Conservation (phyloP, 2,797 vertebrate genomes). For the Rallus crepitans region DNA sequence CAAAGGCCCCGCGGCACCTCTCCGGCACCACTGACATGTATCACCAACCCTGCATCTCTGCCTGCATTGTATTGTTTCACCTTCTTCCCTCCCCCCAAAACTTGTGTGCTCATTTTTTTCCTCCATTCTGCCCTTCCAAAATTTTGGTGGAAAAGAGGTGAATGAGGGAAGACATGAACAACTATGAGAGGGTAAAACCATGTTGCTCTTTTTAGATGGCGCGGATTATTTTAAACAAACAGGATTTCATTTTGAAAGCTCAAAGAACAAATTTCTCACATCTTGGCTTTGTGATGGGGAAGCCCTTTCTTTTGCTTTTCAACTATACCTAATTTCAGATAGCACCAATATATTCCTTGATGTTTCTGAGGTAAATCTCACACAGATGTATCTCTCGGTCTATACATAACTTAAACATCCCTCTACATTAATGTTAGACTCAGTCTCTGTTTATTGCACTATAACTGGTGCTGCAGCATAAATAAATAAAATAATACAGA, state of each 20-base stretch:
- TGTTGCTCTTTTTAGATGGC: background rate
- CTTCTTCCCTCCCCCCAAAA: background rate
- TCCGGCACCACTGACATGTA: accelerated
- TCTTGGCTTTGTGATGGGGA: background rate
- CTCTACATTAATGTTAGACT: background rate
- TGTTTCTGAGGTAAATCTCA: background rate
- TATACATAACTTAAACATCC: background rate
- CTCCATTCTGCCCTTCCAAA: background rate
- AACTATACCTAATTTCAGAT: background rate
- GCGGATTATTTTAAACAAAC: background rate
- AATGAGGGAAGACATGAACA: background rate
- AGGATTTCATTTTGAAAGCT: background rate
- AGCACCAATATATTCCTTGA: background rate
- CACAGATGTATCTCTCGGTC: background rate
- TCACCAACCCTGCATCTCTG: accelerated
- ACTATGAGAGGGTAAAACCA: background rate
- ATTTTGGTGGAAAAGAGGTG: background rate
- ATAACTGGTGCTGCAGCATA: background rate
- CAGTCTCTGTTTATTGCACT: slow-evolving; percentile 8
- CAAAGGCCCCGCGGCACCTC: accelerated
- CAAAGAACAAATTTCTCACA: background rate
- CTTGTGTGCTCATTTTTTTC: background rate
- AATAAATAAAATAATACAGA: slow-evolving; percentile 31
- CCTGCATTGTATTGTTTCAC: accelerated
- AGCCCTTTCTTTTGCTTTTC: background rate